Evolutionary conservation across 1,140 invertebrate species (phyloP).

Genomic region (Drosophila burlai): DNA sequence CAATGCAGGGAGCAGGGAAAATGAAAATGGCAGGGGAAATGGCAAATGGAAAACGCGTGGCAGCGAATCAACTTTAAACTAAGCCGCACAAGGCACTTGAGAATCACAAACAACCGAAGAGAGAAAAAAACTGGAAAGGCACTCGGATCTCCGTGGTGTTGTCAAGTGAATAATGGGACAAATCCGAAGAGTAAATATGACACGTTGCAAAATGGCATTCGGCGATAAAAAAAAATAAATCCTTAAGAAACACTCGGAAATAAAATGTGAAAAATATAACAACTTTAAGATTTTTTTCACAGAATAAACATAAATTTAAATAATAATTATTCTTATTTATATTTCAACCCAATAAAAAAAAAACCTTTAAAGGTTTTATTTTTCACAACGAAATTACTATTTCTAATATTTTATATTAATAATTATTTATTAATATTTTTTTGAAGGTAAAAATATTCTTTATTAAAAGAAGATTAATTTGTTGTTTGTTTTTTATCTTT

Average conservation of each 20-base stretch:
- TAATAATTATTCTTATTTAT: too few species aligned
- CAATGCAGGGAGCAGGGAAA: constrained; percentile 7
- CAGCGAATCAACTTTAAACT: constrained; percentile 75
- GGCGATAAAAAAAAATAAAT: constrained; percentile 62
- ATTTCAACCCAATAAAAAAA: too few species aligned
- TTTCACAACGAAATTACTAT: too few species aligned
- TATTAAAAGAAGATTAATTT: too few species aligned
- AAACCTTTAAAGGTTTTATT: too few species aligned
- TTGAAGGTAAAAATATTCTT: too few species aligned
- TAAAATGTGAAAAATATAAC: background rate
- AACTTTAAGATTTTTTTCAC: too few species aligned
- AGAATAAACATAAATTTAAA: too few species aligned
- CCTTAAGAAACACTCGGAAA: constrained; percentile 11
- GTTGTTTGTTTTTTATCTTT: background rate
- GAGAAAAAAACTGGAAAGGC: constrained; percentile 14
- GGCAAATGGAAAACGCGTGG: constrained; percentile 58
- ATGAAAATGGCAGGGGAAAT: constrained; percentile 29
- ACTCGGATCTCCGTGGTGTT: constrained; percentile 46
- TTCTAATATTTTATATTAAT: too few species aligned
- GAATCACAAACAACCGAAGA: constrained; percentile 24
- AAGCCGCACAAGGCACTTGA: constrained; percentile 78
- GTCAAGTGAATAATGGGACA: constrained; percentile 82
- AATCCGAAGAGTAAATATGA: constrained; percentile 81
- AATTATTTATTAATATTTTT: too few species aligned
- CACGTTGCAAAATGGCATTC: constrained; percentile 81